Percentiles rank a stretch among this genome's conserved stretches.
These are phyloP conservation scores for Polypedilum vanderplanki DNA, from an alignment of 1,140 invertebrate species.

Conservation along the genomic window DNA sequence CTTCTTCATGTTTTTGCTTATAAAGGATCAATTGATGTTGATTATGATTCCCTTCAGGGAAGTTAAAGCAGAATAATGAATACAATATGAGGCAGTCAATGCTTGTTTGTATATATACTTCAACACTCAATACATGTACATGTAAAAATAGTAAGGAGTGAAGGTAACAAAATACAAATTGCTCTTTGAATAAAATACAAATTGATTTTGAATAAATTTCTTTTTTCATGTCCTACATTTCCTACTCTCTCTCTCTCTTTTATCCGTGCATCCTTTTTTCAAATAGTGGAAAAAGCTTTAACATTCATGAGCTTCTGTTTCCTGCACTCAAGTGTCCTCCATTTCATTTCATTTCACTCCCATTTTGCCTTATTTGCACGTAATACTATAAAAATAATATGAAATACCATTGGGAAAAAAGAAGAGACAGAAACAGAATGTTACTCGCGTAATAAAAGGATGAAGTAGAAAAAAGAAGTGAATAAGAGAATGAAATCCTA, in stretches of 20 bases:
- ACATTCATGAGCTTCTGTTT: background rate
- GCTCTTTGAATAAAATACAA: slow-evolving; percentile 7
- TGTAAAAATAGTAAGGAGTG: background rate
- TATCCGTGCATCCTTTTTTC: background rate
- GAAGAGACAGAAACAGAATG: too few relatives aligned
- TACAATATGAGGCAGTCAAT: background rate
- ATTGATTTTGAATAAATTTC: slow-evolving; percentile 20
- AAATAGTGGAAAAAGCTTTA: background rate
- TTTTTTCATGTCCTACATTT: slow-evolving; percentile 13
- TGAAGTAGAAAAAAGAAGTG: too few relatives aligned
- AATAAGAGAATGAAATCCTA: too few relatives aligned
- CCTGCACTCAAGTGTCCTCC: slow-evolving; percentile 8
- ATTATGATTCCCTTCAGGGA: slow-evolving; percentile 8
- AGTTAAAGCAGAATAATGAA: slow-evolving; percentile 1
- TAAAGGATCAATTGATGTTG: slow-evolving; percentile 18
- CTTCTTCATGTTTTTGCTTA: background rate
- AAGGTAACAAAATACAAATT: background rate
- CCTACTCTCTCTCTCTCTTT: background rate
- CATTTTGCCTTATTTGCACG: slow-evolving; percentile 3
- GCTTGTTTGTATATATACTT: background rate
- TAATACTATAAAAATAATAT: slow-evolving; percentile 20
- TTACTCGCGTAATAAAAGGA: too few relatives aligned
- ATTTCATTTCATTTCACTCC: slow-evolving; percentile 13
- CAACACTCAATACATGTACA: background rate
- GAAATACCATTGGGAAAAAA: background rate